Evolutionary conservation across 2,888 invertebrate genomes (phyloP), one percentile per base, ranked within the genome.

Genomic region (Trichogramma dendrolimi): DNA sequence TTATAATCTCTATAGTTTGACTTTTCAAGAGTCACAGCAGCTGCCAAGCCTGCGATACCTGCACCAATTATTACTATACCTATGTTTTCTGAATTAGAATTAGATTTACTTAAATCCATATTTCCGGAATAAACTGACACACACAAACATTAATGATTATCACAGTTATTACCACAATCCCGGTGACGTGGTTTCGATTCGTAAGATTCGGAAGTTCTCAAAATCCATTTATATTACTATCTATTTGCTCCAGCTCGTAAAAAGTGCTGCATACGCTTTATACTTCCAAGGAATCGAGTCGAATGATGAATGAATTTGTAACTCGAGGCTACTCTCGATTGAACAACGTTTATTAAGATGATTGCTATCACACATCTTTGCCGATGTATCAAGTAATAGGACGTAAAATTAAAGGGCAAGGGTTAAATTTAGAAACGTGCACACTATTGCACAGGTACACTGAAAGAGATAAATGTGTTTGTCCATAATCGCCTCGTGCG

Each of bases 21-120:
- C 62, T 82, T 71, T 14, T 78, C 69, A 1, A 87, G 73, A 7
- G 80, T 80, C 62, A 77, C 77, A 1, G 85, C 86, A 40, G 85
- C 85, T 51, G 83, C 83, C 60, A 87, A 75, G 44, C 86, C 86
- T 14, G 84, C 83, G 67, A 86, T 81, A 27, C 86, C 87, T 53
- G 84, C 85, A 7, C 87, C 87, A 51, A 87, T 71, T 63, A 87
- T 83, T n/a, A 62, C 61, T 62, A 62, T 49, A 61, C 43, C 11
- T 42, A 46, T 63, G 47, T 7, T 60, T 50, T 43, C 57, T 44
- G 39, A 27, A 2, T 8, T 11, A 50, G 49, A 49, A 43, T 58
- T 44, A 41, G 38, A 38, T 4, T 10, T 14, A 11, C 6, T 54
- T 38, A 43, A 1, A 46, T 58, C 54, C 58, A 61, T 63, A 14